phyloP scores from a whole-genome alignment of 1,140 invertebrate genomes.

The Eriocheir sinensis region DNA sequence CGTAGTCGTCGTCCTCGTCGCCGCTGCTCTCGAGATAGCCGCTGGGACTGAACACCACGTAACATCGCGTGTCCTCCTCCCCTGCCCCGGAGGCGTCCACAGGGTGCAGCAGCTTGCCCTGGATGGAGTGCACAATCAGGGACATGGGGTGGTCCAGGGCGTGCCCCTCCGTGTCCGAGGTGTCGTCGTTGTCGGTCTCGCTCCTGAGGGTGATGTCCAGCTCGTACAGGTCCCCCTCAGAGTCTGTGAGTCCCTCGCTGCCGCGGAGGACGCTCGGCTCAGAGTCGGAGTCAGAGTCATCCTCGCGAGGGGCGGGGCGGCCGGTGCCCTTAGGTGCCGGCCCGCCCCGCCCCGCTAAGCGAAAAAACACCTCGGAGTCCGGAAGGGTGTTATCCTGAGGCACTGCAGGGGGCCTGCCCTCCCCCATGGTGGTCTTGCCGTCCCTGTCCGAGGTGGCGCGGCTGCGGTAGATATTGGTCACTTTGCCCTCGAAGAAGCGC shows the following conservation, averaged over 20 bases:
- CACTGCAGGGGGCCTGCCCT: background rate
- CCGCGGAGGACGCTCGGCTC: constrained; percentile 52
- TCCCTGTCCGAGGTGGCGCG: background rate
- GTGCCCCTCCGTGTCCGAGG: background rate
- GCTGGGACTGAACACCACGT: background rate
- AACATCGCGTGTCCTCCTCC: background rate
- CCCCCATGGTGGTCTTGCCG: background rate
- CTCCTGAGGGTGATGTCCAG: background rate
- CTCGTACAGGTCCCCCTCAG: constrained; percentile 22
- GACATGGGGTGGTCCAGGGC: background rate
- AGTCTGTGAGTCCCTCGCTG: background rate
- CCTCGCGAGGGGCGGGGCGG: constrained; percentile 34
- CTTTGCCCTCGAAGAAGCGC: constrained; percentile 47
- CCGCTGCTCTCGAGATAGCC: background rate
- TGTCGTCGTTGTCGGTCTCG: background rate
- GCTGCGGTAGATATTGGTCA: constrained; percentile 46
- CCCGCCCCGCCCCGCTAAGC: constrained; percentile 54
- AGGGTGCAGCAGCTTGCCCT: background rate
- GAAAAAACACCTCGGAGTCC: constrained; percentile 51
- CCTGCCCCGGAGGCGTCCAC: background rate
- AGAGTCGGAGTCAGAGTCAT: constrained; percentile 53
- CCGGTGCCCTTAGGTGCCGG: background rate
- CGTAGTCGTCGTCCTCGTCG: background rate
- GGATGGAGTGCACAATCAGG: background rate
- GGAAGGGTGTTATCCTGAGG: background rate